Evolutionary conservation across 92 coral and sea anemone genomes (phyloP).

Genomic region (Porites divaricata): DNA sequence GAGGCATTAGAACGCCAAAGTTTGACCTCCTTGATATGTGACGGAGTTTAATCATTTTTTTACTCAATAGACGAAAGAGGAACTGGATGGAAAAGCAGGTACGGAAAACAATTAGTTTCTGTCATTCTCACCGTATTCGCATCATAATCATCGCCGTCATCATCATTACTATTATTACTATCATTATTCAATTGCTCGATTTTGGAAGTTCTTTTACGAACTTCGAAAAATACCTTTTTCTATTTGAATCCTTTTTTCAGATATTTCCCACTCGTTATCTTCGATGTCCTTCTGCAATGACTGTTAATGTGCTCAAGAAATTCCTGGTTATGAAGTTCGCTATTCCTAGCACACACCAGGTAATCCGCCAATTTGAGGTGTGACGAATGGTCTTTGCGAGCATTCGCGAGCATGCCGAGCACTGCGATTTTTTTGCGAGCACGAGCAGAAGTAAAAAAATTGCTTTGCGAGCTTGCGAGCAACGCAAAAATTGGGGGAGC

Average conservation of each 20-base stretch:
- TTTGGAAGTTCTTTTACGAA: not conserved
- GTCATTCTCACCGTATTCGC: not conserved
- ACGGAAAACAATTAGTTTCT: not conserved
- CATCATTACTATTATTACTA: not conserved
- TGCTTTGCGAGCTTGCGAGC: too few species aligned
- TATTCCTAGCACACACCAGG: constrained; percentile 51
- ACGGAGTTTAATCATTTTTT: not conserved
- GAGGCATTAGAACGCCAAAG: too few species aligned
- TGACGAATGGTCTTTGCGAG: too few species aligned
- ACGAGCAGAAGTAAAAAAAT: too few species aligned
- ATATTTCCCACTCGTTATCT: constrained; percentile 65
- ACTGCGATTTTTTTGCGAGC: too few species aligned
- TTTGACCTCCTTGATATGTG: too few species aligned
- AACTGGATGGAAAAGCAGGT: constrained; percentile 49
- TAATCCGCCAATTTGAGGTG: not conserved
- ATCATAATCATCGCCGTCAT: not conserved
- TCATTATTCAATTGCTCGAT: too few species aligned
- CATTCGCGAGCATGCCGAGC: too few species aligned
- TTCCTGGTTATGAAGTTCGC: constrained; percentile 56
- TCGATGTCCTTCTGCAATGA: constrained; percentile 57
- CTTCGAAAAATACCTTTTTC: not conserved
- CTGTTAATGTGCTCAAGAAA: constrained; percentile 52
- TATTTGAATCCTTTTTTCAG: constrained; percentile 3
- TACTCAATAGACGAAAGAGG: constrained; percentile 25
- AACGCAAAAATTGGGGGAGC: too few species aligned